Evolutionary conservation across 2,113 vertebrate genomes (phyloP), one percentile per base, ranked within the genome.

Genomic region (Heterotilapia buettikoferi): DNA sequence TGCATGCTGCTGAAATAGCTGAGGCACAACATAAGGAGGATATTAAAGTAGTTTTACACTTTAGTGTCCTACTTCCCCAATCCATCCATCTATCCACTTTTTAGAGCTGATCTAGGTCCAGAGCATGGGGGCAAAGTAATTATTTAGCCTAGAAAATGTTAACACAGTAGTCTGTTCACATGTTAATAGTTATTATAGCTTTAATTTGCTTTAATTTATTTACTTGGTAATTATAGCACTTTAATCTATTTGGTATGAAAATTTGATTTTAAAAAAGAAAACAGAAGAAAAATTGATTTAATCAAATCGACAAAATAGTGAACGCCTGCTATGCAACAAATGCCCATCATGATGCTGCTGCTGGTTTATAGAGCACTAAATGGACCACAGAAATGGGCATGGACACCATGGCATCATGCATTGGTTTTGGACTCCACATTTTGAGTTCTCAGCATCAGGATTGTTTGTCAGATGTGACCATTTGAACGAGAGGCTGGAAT

Each of bases 401-500:
- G 14, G 33, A 6, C 18, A 12, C 61, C 33, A 8, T 38, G 19
- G 11, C 19, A n/a, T 38, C 61, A 0, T 7, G 61, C 33, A 21
- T 12, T 38, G 33, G 33, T 66, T 66, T 38, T 38, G 33, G 61
- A 66, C 26, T 61, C 26, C 26, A 57, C 16, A 3, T 36, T 36
- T 6, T 36, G 16, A 19, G 31, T 11, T 63, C 18, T n/a, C 2
- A 66, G 59, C 61, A 40, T 21, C 33, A 68, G n/a, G 3, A 24
- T 6, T 1, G n/a, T 4, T 38, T 40, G n/a, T 21, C 36, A 21
- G 63, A 40, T 68, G 19, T 40, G 63, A 68, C 11, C 33, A 13
- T 38, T 21, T 21, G 0, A 12, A 33, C 0, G 7, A 40, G 11
- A 40, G 19, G 5, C n/a, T 40, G 0, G 19, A 38, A 38, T 18